These are phyloP conservation scores for Cacatua alba DNA, from an alignment of 2,113 vertebrate species.

Conservation along the genomic window DNA sequence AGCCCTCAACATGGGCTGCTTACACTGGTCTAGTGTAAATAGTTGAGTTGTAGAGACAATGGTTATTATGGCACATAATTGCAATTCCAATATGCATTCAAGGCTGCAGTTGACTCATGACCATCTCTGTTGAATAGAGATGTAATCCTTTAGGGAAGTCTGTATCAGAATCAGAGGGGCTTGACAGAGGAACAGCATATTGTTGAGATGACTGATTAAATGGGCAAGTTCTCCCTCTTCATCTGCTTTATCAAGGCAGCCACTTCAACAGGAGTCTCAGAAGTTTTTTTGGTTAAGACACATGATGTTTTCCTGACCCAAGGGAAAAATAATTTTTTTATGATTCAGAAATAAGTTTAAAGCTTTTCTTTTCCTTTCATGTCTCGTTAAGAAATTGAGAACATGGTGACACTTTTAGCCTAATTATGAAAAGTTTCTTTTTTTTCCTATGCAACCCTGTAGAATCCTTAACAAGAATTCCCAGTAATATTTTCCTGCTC, in stretches of 20 bases:
- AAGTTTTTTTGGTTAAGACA: not conserved
- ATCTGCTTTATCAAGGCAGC: not conserved
- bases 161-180: not conserved
- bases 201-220: not conserved
- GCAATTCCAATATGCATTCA: not conserved
- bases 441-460: not conserved
- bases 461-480: not conserved
- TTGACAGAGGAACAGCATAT: not conserved
- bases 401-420: not conserved
- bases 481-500: not conserved
- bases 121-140: not conserved
- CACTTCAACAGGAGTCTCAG: not conserved
- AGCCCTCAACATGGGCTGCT: not conserved
- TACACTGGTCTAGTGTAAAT: not conserved
- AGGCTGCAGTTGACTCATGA: not conserved
- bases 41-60: not conserved
- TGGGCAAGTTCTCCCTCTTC: not conserved
- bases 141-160: not conserved
- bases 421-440: not conserved
- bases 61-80: not conserved
- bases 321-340: not conserved
- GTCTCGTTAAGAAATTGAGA: not conserved
- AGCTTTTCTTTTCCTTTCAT: not conserved
- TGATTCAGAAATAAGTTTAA: slow-evolving; percentile 3
- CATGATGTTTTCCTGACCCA: not conserved